Percentiles rank a stretch among this genome's conserved stretches.
phyloP scores from a whole-genome alignment of 2,113 vertebrate genomes.

The Haemorhous mexicanus region DNA sequence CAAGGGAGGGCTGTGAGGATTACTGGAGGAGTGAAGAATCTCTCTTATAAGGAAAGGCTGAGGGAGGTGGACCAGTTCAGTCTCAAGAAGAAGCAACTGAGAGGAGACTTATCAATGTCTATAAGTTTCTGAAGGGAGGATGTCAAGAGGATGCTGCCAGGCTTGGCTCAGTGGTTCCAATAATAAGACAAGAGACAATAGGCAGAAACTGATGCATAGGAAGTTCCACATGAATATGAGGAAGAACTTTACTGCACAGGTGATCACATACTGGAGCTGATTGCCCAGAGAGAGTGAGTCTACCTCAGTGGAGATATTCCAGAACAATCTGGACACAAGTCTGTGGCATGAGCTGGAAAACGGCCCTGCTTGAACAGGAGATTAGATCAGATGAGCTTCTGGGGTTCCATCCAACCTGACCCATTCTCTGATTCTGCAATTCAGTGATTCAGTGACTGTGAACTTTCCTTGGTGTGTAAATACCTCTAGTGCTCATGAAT shows the following conservation, averaged over 20 bases:
- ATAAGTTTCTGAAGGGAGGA: neutral
- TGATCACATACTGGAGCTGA: neutral
- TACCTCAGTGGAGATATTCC: neutral
- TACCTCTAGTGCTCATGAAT: slow-evolving; percentile 1
- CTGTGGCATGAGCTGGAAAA: neutral
- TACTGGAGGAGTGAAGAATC: too few relatives aligned
- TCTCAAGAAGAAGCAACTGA: neutral
- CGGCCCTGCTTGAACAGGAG: neutral
- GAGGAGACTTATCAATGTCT: neutral
- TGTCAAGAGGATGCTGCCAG: neutral
- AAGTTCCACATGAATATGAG: neutral
- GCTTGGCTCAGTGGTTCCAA: neutral
- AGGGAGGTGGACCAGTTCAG: neutral
- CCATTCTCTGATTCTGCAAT: neutral
- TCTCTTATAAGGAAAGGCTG: neutral
- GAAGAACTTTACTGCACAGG: neutral
- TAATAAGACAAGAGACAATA: neutral
- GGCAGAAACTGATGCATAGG: neutral
- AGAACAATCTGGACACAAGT: neutral
- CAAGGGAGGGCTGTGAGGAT: neutral
- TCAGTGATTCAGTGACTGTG: neutral
- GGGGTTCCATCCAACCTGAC: neutral
- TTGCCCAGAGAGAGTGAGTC: neutral
- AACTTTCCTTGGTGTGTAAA: slow-evolving; percentile 35
- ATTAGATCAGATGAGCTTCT: neutral